These are phyloP conservation scores for Montifringilla adamsi DNA, from an alignment of 2,113 vertebrate genomes.

Conservation along the genomic window DNA sequence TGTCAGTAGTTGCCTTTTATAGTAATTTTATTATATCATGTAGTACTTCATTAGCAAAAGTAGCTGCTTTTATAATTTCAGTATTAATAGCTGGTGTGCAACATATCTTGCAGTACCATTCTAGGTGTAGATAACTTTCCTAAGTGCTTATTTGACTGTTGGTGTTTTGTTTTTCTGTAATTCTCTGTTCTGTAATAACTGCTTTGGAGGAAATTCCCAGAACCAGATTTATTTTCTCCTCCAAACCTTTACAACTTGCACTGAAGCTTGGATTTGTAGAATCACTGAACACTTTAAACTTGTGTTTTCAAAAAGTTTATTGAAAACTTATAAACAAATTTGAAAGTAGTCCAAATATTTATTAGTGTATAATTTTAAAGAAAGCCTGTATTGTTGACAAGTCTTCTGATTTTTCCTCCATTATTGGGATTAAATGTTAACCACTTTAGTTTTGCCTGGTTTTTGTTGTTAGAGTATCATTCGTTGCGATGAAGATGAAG, in stretches of 20 bases:
- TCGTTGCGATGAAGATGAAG: constrained; percentile 95
- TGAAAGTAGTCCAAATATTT: neutral
- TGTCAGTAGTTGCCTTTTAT: neutral
- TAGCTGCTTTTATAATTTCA: neutral
- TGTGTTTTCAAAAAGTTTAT: neutral
- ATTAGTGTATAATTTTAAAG: neutral
- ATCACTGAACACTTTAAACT: neutral
- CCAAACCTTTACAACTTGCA: neutral
- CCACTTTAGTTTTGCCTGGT: neutral
- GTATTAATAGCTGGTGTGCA: neutral
- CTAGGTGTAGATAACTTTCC: neutral
- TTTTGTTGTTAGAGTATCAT: constrained; percentile 80
- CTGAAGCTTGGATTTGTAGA: neutral
- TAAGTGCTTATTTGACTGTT: neutral
- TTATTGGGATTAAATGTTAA: neutral
- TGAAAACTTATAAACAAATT: neutral
- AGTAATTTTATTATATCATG: neutral
- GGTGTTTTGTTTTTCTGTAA: neutral
- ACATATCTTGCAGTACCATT: neutral
- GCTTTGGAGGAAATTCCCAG: neutral
- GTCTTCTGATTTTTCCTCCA: neutral
- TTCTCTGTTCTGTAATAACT: neutral
- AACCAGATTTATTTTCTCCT: neutral
- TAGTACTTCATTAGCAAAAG: neutral
- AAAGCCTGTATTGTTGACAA: neutral